Percentiles rank a stretch among this genome's conserved stretches.
phyloP scores from a whole-genome alignment of 2,113 vertebrate species.

The Salvelinus alpinus region DNA sequence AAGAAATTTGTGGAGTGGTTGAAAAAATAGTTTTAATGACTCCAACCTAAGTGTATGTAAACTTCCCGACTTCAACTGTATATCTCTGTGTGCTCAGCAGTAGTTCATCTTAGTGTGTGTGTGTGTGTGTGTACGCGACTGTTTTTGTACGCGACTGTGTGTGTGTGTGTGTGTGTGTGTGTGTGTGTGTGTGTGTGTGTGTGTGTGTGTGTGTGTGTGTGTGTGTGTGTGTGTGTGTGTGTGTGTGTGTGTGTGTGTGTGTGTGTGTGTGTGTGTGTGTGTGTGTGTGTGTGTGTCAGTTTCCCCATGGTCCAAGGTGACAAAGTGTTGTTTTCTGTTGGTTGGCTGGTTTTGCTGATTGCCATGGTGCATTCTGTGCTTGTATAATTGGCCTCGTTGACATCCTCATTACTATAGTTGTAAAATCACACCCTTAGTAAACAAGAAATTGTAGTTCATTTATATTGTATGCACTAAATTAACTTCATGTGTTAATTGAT shows the following conservation, averaged over 20 bases:
- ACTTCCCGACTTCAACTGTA: no score
- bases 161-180: not conserved
- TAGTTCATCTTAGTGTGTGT: not conserved
- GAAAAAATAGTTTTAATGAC: no score
- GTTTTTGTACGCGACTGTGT: no score
- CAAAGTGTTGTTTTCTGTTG: not conserved
- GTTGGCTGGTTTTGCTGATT: not conserved
- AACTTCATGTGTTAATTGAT: conserved; percentile 20
- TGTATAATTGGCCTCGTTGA: conserved; percentile 30
- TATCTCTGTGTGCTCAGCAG: not conserved
- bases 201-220: no score
- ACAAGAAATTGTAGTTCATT: conserved; percentile 32
- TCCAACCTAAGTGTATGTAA: no score
- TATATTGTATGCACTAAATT: no score
- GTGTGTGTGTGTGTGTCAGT: not conserved
- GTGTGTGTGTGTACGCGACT: no score
- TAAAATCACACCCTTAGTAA: conserved; percentile 26
- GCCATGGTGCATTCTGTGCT: not conserved
- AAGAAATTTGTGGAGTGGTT: no score
- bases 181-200: not conserved
- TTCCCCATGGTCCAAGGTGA: not conserved
- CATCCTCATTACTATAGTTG: conserved; percentile 14
- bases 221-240: no score
- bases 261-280: not conserved
- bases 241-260: no score